Percentiles rank a stretch among this genome's conserved stretches.
Conservation (phyloP, 1,140 invertebrate species). For the Centruroides sculpturatus region DNA sequence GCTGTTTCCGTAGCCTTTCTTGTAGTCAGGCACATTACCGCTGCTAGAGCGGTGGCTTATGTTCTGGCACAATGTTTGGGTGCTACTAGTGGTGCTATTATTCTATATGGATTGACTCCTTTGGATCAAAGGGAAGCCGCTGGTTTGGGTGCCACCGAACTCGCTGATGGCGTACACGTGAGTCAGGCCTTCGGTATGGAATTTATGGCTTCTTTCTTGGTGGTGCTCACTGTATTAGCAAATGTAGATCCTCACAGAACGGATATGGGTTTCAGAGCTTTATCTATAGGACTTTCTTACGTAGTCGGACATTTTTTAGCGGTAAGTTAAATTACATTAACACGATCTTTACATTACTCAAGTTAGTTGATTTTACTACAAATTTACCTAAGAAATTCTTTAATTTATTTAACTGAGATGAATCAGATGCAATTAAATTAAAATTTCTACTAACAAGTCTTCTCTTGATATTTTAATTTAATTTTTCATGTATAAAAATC, state of each 20-base stretch:
- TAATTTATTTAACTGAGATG: too few species aligned
- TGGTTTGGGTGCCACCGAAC: constrained; percentile 23
- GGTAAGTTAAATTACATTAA: constrained; percentile 30
- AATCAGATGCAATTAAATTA: too few species aligned
- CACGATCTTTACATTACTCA: neutral
- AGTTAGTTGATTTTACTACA: neutral
- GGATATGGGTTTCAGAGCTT: constrained; percentile 17
- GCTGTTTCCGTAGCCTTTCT: constrained; percentile 26
- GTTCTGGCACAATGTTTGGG: constrained; percentile 23
- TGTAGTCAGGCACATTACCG: constrained; percentile 27
- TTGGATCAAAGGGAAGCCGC: neutral
- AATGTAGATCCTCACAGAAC: constrained; percentile 16
- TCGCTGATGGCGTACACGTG: constrained; percentile 2
- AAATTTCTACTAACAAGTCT: too few species aligned
- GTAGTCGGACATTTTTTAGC: constrained; percentile 43
- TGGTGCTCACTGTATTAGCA: constrained; percentile 21
- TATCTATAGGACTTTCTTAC: constrained; percentile 40
- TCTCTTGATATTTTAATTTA: too few species aligned
- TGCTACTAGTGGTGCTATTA: constrained; percentile 27
- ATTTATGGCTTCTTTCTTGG: constrained; percentile 20
- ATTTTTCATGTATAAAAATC: too few species aligned
- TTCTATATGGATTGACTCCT: constrained; percentile 17
- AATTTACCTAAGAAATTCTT: too few species aligned
- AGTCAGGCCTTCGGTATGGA: constrained; percentile 21
- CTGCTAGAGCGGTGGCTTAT: constrained; percentile 23